Evolutionary conservation across 2,888 invertebrate species (phyloP), one percentile per base, ranked within the genome.

Genomic region (Meandrusa payeni): DNA sequence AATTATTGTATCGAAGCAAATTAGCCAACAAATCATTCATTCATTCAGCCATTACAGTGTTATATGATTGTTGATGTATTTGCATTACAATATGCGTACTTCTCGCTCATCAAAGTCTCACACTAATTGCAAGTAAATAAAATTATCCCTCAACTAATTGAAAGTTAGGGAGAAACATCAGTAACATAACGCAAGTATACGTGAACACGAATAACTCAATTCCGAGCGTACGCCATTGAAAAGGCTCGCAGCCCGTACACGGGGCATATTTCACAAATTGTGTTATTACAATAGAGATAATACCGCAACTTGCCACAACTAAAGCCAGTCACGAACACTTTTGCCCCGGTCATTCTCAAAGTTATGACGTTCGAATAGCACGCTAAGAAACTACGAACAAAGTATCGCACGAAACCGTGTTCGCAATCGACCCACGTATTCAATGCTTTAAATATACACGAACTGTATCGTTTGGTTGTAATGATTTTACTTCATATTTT

Each of bases 301-400:
- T 36, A 23, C 36, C 23, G 15, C 36, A 34, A 42, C 23, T 42
- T 29, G 24, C 12, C 26, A 26, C 12, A 43, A 43, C 37, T 24
- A 43, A 43, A 43, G 42, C 37, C 29, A 43, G 37, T 43, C 42
- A 43, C 42, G 31, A 43, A 37, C 37, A 29, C 36, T 37, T 36
- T 34, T 23, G 36, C 2, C 37, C 19, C 32, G 32, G 20, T 32
- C 24, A 34, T 41, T 32, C 20, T 9, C 22, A 22, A 38, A 38
- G 22, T 38, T 32, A 38, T 32, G 38, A 27, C 38, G 15, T 26
- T 24, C 38, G 26, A 37, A 20, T 31, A 32, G 33, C 32, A 43
- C 27, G 32, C 27, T 32, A 44, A 44, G 44, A 44, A 44, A 44
- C 27, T 44, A 33, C 13, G 37, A 33, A 33, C 32, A 27, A 44